These are phyloP conservation scores for Coryphaenoides rupestris DNA, from an alignment of 2,113 vertebrate genomes.

Conservation along the genomic window DNA sequence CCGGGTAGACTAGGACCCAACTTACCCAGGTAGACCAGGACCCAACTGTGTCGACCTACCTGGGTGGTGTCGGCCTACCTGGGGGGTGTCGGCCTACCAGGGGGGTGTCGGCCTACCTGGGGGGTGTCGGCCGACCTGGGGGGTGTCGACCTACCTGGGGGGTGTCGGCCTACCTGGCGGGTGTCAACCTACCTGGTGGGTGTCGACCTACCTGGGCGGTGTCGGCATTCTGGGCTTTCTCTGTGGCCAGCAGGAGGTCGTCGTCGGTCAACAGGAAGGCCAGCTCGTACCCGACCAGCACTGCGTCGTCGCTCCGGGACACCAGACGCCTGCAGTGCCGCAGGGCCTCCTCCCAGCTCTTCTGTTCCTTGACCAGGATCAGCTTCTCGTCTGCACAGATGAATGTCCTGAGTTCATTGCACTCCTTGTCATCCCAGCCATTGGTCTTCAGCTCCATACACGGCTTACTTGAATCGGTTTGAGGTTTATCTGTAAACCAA, in stretches of 20 bases:
- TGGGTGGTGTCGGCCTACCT: too few species aligned
- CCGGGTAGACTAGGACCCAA: too few species aligned
- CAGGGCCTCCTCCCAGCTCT: slow-evolving; percentile 13
- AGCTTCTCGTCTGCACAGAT: background rate
- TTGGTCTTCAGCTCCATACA: accelerated
- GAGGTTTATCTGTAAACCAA: too few species aligned
- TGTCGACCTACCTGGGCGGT: background rate
- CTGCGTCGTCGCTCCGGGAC: background rate
- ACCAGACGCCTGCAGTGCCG: background rate
- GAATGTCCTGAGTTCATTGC: accelerated
- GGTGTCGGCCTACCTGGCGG: too few species aligned
- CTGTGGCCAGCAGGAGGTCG: background rate
- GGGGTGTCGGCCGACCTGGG: too few species aligned
- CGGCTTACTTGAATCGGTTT: too few species aligned
- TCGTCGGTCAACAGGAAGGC: background rate
- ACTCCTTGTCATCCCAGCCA: accelerated
- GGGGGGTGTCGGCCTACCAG: too few species aligned
- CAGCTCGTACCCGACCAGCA: background rate
- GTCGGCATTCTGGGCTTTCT: background rate
- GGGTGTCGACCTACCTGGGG: too few species aligned
- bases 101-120: too few species aligned
- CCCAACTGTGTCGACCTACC: too few species aligned
- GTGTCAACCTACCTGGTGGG: too few species aligned
- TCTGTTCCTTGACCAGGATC: slow-evolving; percentile 1
- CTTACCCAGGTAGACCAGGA: too few species aligned